A percentile compares a stretch with the other conserved stretches of the same genome.
Evolutionary conservation across 2,797 vertebrate species (phyloP).

Genomic region (Dipus sagitta): DNA sequence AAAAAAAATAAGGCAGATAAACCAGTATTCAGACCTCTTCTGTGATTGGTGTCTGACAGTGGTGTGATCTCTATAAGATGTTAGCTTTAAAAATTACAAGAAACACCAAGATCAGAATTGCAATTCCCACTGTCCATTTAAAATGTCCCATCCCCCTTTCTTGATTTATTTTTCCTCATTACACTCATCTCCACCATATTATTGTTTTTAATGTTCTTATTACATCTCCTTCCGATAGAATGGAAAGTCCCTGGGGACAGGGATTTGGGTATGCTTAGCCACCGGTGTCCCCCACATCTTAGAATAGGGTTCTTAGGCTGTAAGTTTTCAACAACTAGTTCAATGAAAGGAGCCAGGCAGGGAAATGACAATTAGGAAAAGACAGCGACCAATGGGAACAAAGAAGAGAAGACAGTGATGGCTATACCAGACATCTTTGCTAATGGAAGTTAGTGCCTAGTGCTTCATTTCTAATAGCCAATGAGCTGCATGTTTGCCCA

Average conservation of each 20-base stretch:
- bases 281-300: neutral
- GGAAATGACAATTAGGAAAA: neutral
- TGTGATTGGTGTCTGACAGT: neutral
- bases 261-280: neutral
- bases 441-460: constrained; percentile 5
- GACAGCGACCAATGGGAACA: neutral
- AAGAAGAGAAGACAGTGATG: neutral
- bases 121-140: neutral
- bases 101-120: neutral
- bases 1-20: neutral
- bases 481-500: constrained; percentile 20
- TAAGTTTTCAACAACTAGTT: constrained; percentile 18
- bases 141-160: neutral
- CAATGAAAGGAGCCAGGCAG: constrained; percentile 8
- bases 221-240: neutral
- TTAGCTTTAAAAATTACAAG: neutral
- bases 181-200: neutral
- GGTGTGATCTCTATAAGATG: neutral
- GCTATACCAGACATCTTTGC: neutral
- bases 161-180: neutral
- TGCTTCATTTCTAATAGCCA: neutral
- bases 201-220: neutral
- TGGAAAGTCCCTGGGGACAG: neutral
- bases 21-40: neutral
- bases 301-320: neutral